Base-by-base conservation (phyloP, 1,140 invertebrate genomes). In the Hesperophylax magnus region DNA sequence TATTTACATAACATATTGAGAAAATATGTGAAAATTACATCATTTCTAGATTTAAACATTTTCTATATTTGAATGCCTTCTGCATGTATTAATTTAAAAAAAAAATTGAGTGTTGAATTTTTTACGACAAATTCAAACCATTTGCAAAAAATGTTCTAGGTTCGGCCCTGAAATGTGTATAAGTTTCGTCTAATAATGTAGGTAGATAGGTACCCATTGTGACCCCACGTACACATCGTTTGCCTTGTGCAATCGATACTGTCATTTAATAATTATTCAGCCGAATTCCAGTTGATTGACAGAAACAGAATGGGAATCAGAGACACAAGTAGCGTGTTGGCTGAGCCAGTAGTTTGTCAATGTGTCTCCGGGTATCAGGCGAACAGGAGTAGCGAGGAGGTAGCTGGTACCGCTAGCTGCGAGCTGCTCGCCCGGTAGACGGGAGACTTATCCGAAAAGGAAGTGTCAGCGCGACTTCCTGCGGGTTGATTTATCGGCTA, bases 401-500 rank as follows among this genome's bases (percentile, higher is more conserved):
- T 47, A 34, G 17, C 27, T 7, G 72, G 56, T 5, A 61, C 18
- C 11, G 20, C 18, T 15, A 61, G 60, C 24, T 15, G 14, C 18
- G 20, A 24, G 63, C 34, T 34, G 18, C 52, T 20, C 18, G 69
- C 52, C 34, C 18, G 69, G 69, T 54, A 39, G 65, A 69, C 71
- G 72, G 72, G 72, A 60, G 72, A 76, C 72, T 76, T 72, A 72
- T 65, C 77, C 77, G 69, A 72, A 77, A 77, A 83, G 82, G 82
- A 83, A 83, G 79, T 80, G 82, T 83, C 82, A 80, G 31, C 60
- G 71, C 67, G 52, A 80, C 82, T 83, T 83, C 82, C 82, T 83
- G 82, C 79, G 82, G 65, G 78, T 71, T 83, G 82, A 83, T 83
- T 83, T 83, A 83, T 83, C 67, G 71, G 60, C 71, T 74, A 47